Evolutionary conservation across 2,113 vertebrate genomes (phyloP).

Genomic region (Rostratula benghalensis): DNA sequence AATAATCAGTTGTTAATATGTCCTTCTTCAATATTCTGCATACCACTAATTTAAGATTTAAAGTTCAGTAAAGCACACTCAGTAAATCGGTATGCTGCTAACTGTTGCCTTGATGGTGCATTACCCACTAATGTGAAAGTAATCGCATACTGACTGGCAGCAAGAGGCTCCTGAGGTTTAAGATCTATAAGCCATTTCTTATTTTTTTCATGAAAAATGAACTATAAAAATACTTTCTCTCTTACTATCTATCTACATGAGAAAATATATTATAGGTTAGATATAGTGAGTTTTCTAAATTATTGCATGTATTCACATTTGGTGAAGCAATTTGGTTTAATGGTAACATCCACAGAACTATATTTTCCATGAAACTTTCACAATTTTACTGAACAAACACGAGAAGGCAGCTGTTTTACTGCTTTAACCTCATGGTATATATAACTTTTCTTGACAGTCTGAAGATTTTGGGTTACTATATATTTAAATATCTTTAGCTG

Average conservation of each 20-base stretch:
- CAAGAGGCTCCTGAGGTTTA: conserved; percentile 35
- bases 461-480: background rate
- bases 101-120: background rate
- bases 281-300: conserved; percentile 48
- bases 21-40: background rate
- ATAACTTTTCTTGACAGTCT: background rate
- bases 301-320: background rate
- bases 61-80: background rate
- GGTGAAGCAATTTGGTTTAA: conserved; percentile 10
- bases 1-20: background rate
- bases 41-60: background rate
- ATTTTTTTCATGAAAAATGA: conserved; percentile 26
- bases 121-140: conserved; percentile 15
- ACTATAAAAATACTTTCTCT: conserved; percentile 2
- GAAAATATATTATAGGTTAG: conserved; percentile 35
- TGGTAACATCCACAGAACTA: conserved; percentile 12
- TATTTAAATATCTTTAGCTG: conserved; percentile 13
- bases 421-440: background rate
- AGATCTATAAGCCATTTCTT: conserved; percentile 42
- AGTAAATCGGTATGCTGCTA: background rate
- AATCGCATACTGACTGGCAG: conserved; percentile 32
- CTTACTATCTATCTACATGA: conserved; percentile 7
- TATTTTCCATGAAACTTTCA: conserved; percentile 34
- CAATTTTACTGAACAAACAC: conserved; percentile 19
- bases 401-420: background rate